Evolutionary conservation across 2,888 invertebrate species (phyloP).

Genomic region (Gonocerus acuteangulatus): DNA sequence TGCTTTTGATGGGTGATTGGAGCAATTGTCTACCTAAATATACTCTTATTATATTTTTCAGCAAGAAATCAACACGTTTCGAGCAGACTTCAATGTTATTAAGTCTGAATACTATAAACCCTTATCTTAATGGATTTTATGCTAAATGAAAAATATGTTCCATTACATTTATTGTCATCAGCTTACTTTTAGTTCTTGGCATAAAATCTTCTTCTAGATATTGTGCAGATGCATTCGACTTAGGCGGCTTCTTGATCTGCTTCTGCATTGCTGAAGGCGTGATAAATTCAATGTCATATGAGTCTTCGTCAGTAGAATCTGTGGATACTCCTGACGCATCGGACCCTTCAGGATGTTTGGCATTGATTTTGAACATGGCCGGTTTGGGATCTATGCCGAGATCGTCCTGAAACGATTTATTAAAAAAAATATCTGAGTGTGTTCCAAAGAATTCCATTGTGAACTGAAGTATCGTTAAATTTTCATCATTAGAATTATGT

Average conservation of each 20-base stretch:
- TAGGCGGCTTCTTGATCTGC: constrained; percentile 2
- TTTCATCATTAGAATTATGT: no score
- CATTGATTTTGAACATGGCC: constrained; percentile 29
- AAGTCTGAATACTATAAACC: no score
- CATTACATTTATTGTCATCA: no score
- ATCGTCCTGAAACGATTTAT: constrained; percentile 4
- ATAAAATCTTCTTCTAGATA: constrained; percentile 14
- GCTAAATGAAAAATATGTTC: no score
- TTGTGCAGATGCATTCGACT: background rate
- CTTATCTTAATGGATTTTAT: no score
- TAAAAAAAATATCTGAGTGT: background rate
- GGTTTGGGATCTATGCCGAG: constrained; percentile 22
- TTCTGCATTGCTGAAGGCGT: constrained; percentile 26
- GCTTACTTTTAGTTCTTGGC: constrained; percentile 15
- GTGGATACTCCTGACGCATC: background rate
- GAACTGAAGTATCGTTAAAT: no score
- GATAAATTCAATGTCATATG: constrained; percentile 30
- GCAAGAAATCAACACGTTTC: no score
- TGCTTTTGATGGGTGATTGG: no score
- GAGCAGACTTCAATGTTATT: no score
- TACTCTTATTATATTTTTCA: no score
- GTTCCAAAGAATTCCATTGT: background rate
- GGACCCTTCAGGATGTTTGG: constrained; percentile 27
- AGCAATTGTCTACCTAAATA: no score
- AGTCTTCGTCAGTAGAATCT: constrained; percentile 17